Conservation (phyloP, 2,888 invertebrate species). For the Eupithecia dodoneata region DNA sequence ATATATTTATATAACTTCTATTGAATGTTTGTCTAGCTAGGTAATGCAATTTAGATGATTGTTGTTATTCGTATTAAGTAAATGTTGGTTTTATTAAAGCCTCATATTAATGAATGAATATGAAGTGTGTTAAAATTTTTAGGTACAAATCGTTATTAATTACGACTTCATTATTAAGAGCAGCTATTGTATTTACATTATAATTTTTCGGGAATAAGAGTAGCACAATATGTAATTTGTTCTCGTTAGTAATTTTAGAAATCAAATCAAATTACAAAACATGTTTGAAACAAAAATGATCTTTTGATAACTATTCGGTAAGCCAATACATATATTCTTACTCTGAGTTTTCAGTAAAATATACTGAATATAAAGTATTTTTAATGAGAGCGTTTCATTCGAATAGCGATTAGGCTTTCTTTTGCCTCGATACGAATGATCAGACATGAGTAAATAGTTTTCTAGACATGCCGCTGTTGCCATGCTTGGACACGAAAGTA, state of each 20-base stretch:
- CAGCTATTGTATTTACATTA: neutral
- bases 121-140: neutral
- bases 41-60: neutral
- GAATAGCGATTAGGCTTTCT: slow-evolving; percentile 28
- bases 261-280: neutral
- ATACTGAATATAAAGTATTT: slow-evolving; percentile 48
- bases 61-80: neutral
- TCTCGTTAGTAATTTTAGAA: neutral
- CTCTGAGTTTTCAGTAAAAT: slow-evolving; percentile 26
- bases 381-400: slow-evolving; percentile 47
- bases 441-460: slow-evolving; percentile 26
- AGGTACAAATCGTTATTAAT: neutral
- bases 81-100: neutral
- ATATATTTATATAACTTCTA: neutral
- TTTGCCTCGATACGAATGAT: slow-evolving; percentile 32
- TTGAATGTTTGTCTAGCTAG: slow-evolving; percentile 4
- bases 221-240: neutral
- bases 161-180: neutral
- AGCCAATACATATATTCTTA: slow-evolving; percentile 1
- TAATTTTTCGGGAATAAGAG: neutral
- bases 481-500: neutral
- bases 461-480: neutral
- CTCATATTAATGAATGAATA: neutral
- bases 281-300: slow-evolving; percentile 23
- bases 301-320: slow-evolving; percentile 14